Conservation (phyloP, 2,113 vertebrate genomes). For the Melanostigma gelatinosum region DNA sequence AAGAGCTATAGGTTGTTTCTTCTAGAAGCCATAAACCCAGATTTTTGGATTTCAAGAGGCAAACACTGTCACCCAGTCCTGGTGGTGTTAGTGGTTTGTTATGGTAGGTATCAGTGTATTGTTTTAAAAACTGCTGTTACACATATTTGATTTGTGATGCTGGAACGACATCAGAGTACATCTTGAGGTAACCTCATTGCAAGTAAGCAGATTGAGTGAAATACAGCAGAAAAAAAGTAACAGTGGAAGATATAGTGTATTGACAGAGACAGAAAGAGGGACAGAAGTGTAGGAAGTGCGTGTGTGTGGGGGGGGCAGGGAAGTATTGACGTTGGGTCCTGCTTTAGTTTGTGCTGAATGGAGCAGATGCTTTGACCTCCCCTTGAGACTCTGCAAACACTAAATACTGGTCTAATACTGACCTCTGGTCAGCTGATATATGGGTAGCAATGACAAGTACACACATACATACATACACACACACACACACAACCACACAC, state of each 20-base stretch:
- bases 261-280: background rate
- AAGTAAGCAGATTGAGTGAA: background rate
- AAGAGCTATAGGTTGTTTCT: background rate
- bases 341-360: slow-evolving; percentile 45
- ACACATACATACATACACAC: slow-evolving; percentile 5
- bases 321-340: slow-evolving; percentile 55
- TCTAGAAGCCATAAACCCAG: background rate
- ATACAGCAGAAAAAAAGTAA: background rate
- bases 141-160: background rate
- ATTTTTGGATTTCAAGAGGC: background rate
- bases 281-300: background rate
- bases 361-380: slow-evolving; percentile 62
- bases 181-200: background rate
- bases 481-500: slow-evolving; percentile 12
- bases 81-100: background rate
- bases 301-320: background rate
- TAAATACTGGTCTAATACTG: background rate
- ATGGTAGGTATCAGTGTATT: background rate
- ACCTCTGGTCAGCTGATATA: slow-evolving; percentile 34
- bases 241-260: background rate
- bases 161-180: background rate
- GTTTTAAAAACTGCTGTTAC: background rate
- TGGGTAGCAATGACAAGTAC: slow-evolving; percentile 13
- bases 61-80: background rate
- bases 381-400: slow-evolving; percentile 49